phyloP scores from a whole-genome alignment of 2,888 invertebrate species.

The Mycalesis mineus region DNA sequence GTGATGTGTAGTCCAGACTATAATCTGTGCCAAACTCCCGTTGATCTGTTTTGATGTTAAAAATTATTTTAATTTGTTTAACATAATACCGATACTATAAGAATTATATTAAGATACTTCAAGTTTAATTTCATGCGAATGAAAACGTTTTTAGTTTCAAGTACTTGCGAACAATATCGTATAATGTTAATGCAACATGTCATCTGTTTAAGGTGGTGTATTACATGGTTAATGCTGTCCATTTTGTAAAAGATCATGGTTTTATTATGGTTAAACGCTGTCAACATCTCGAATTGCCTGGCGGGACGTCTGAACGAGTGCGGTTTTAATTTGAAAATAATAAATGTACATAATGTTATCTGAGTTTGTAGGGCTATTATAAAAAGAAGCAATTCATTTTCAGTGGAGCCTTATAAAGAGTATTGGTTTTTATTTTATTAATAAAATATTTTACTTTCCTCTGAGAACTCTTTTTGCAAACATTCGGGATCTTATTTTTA shows the following conservation, averaged over 20 bases:
- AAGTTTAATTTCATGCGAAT: not conserved
- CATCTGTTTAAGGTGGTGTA: conserved; percentile 21
- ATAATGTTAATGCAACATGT: conserved; percentile 12
- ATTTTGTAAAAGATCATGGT: conserved; percentile 1
- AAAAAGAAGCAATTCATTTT: conserved; percentile 2
- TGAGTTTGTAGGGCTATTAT: not conserved
- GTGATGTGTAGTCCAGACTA: no score
- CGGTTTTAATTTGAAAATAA: conserved; percentile 13
- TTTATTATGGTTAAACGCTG: conserved; percentile 13
- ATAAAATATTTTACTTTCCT: not conserved
- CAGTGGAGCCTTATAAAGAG: not conserved
- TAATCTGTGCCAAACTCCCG: no score
- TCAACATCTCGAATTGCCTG: conserved; percentile 17
- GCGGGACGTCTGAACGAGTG: conserved; percentile 7
- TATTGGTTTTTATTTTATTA: not conserved
- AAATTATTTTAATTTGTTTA: no score
- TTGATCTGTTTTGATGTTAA: no score
- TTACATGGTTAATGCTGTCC: conserved; percentile 19
- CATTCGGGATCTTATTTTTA: no score
- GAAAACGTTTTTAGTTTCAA: conserved; percentile 9
- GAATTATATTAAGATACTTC: no score
- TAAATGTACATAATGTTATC: not conserved
- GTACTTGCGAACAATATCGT: conserved; percentile 17
- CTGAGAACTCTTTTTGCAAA: not conserved
- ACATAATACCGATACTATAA: no score